Evolutionary conservation across 2,888 invertebrate genomes (phyloP).

Genomic region (Microdon myrmicae): DNA sequence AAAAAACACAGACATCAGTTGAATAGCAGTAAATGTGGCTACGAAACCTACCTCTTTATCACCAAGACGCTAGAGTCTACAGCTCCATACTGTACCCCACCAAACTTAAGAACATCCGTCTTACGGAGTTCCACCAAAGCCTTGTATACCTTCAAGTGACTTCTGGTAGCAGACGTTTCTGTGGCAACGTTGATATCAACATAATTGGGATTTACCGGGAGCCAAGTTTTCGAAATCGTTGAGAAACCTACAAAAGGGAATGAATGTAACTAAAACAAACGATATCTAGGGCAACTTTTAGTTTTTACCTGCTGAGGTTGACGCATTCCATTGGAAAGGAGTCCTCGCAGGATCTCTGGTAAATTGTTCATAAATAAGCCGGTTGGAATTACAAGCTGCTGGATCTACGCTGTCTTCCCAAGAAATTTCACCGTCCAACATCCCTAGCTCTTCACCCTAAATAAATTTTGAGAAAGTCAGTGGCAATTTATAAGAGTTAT

Average conservation of each 20-base stretch:
- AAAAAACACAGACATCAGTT: constrained; percentile 12
- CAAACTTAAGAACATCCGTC: constrained; percentile 58
- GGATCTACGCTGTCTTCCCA: constrained; percentile 71
- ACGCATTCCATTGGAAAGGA: constrained; percentile 73
- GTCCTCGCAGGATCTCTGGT: constrained; percentile 74
- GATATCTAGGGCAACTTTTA: background rate
- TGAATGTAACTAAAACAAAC: background rate
- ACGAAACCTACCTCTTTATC: constrained; percentile 56
- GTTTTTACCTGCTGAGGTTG: constrained; percentile 58
- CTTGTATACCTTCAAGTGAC: constrained; percentile 73
- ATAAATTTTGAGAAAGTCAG: constrained; percentile 65
- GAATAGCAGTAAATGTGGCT: background rate
- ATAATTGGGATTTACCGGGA: constrained; percentile 72
- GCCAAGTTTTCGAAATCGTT: constrained; percentile 59
- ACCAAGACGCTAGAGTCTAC: constrained; percentile 59
- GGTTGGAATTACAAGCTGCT: constrained; percentile 69
- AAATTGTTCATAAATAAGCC: constrained; percentile 69
- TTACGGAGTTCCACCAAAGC: constrained; percentile 67
- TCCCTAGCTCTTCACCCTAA: constrained; percentile 68
- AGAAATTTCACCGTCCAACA: constrained; percentile 68
- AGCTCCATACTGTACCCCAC: constrained; percentile 56
- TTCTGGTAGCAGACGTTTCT: constrained; percentile 66
- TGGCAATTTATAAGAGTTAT: background rate
- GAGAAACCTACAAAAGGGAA: too few species aligned
- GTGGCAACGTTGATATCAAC: constrained; percentile 70